phyloP scores from a whole-genome alignment of 2,888 invertebrate species.

The Scaeva pyrastri region DNA sequence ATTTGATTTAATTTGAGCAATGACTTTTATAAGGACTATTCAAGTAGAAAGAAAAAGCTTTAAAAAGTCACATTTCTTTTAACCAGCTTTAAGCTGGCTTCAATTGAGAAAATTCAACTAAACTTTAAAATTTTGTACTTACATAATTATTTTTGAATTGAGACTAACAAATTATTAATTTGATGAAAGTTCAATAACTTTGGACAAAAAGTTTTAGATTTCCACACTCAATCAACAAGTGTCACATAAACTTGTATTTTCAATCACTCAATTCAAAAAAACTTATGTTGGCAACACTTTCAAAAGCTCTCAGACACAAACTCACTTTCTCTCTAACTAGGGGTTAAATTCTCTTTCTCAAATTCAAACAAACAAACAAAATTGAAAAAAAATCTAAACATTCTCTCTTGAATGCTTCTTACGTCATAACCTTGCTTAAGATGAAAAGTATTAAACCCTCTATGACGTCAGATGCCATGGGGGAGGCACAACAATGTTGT shows the following conservation, averaged over 20 bases:
- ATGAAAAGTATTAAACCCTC: slow-evolving; percentile 52
- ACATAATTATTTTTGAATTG: too few relatives aligned
- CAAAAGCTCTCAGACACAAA: slow-evolving; percentile 38
- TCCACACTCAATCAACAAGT: slow-evolving; percentile 50
- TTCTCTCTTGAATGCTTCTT: background rate
- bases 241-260: slow-evolving; percentile 5
- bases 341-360: slow-evolving; percentile 11
- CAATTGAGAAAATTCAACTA: too few relatives aligned
- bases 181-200: too few relatives aligned
- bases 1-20: too few relatives aligned
- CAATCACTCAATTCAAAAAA: background rate
- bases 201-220: background rate
- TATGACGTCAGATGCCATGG: slow-evolving; percentile 63
- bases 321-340: slow-evolving; percentile 14
- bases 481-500: slow-evolving; percentile 31
- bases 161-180: too few relatives aligned
- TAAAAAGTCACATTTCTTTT: too few relatives aligned
- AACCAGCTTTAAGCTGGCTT: too few relatives aligned
- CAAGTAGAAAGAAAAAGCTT: too few relatives aligned
- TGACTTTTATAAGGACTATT: too few relatives aligned
- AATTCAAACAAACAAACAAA: background rate
- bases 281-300: slow-evolving; percentile 49
- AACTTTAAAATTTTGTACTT: too few relatives aligned
- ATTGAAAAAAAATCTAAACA: background rate
- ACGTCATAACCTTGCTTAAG: slow-evolving; percentile 74